Conservation (phyloP, 2,888 invertebrate species). For the Caenorhabditis sinica region DNA sequence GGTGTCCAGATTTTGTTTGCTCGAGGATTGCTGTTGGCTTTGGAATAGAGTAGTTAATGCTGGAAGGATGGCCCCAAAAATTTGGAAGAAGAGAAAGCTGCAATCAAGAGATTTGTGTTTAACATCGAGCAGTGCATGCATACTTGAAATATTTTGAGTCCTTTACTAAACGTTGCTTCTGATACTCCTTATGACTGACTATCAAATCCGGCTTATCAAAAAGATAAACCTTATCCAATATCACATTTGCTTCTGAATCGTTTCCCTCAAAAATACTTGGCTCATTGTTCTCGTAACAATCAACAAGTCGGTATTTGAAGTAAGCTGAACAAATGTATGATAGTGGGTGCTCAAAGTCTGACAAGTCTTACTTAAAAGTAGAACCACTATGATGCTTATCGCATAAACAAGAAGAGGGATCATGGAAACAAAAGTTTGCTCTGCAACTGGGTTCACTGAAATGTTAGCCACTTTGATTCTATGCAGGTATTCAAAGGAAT, state of each 20-base stretch:
- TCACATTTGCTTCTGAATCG: slow-evolving; percentile 24
- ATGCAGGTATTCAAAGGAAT: not conserved
- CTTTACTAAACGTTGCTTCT: slow-evolving; percentile 24
- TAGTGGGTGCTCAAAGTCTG: not conserved
- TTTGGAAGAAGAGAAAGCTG: slow-evolving; percentile 47
- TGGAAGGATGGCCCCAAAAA: slow-evolving; percentile 41
- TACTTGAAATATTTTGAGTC: slow-evolving; percentile 46
- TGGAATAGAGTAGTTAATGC: slow-evolving; percentile 32
- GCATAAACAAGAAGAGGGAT: slow-evolving; percentile 24
- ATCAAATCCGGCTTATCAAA: slow-evolving; percentile 6
- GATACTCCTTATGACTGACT: slow-evolving; percentile 43
- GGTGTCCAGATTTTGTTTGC: slow-evolving; percentile 14
- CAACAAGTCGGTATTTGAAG: slow-evolving; percentile 22
- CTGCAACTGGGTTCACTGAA: slow-evolving; percentile 12
- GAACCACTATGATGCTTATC: not conserved
- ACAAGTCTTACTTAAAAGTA: slow-evolving; percentile 13
- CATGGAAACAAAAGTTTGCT: not conserved
- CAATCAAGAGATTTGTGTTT: not conserved
- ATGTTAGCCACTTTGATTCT: not conserved
- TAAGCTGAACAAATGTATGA: slow-evolving; percentile 31
- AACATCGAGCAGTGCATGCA: not conserved
- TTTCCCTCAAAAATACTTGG: slow-evolving; percentile 31
- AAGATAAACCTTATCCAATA: slow-evolving; percentile 6
- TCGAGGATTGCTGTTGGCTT: slow-evolving; percentile 12
- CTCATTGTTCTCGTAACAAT: slow-evolving; percentile 42